Conservation (phyloP, 2,113 vertebrate species). For the Hemichromis elongatus region DNA sequence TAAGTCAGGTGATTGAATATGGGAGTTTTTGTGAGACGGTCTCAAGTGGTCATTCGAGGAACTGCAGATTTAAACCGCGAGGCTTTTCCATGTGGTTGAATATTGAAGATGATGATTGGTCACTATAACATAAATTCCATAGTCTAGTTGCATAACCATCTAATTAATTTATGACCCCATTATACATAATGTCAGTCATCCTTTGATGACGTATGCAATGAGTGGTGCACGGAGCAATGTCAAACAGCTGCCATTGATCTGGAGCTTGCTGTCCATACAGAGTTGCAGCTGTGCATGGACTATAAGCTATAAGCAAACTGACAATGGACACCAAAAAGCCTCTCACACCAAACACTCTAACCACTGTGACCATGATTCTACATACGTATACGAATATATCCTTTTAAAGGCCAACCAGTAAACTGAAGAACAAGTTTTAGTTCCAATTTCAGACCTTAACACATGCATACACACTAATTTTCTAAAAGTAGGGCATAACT, state of each 20-base stretch:
- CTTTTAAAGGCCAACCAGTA: background rate
- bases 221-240: too few species aligned
- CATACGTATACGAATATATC: background rate
- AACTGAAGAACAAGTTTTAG: background rate
- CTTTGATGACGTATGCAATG: too few species aligned
- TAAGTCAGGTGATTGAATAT: background rate
- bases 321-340: background rate
- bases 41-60: background rate
- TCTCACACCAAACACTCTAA: background rate
- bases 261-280: background rate
- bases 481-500: conserved; percentile 20
- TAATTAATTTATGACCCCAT: background rate
- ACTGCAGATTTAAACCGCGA: background rate
- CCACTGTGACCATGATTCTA: background rate
- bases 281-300: background rate
- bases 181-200: background rate
- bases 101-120: background rate
- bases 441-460: background rate
- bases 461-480: background rate
- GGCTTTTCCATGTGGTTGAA: background rate
- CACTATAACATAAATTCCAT: background rate
- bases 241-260: background rate
- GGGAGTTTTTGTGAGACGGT: background rate
- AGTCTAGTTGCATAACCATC: background rate
- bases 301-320: background rate